Percentiles rank a stretch among this genome's conserved stretches.
Conservation (phyloP, 2,113 vertebrate genomes). For the Sorex fumeus region DNA sequence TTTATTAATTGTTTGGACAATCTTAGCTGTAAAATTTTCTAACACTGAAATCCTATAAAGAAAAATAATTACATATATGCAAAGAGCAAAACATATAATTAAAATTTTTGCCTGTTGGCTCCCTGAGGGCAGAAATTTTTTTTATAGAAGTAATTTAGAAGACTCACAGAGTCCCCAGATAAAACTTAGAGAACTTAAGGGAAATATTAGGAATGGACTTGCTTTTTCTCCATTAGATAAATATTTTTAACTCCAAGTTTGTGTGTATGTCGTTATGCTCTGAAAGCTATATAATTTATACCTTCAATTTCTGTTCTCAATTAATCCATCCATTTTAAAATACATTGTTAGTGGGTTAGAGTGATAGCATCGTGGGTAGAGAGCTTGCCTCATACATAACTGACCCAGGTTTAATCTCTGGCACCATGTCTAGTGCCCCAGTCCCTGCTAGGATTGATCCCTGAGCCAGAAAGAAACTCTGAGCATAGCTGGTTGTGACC, state of each 20-base stretch:
- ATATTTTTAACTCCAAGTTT: background rate
- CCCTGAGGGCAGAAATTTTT: background rate
- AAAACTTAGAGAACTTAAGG: constrained; percentile 11
- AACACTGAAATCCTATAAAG: constrained; percentile 20
- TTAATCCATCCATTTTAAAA: background rate
- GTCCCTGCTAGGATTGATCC: no score
- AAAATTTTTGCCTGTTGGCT: constrained; percentile 51
- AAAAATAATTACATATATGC: constrained; percentile 61
- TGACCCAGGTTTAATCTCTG: no score
- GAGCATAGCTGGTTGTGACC: no score
- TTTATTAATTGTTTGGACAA: constrained; percentile 40
- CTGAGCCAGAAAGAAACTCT: no score
- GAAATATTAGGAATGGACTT: constrained; percentile 35
- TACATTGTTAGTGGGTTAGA: background rate
- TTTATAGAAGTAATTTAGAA: no score
- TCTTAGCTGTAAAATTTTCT: constrained; percentile 57
- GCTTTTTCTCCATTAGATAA: constrained; percentile 20
- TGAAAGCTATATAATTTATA: background rate
- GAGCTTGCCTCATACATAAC: no score
- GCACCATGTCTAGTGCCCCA: no score
- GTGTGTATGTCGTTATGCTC: background rate
- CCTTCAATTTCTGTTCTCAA: background rate
- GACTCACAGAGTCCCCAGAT: background rate
- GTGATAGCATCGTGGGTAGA: no score
- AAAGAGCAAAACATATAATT: constrained; percentile 66